Percentiles rank a stretch among this genome's conserved stretches.
These are phyloP conservation scores for Synanthedon andrenaeformis DNA, from an alignment of 2,888 invertebrate genomes.

Conservation along the genomic window DNA sequence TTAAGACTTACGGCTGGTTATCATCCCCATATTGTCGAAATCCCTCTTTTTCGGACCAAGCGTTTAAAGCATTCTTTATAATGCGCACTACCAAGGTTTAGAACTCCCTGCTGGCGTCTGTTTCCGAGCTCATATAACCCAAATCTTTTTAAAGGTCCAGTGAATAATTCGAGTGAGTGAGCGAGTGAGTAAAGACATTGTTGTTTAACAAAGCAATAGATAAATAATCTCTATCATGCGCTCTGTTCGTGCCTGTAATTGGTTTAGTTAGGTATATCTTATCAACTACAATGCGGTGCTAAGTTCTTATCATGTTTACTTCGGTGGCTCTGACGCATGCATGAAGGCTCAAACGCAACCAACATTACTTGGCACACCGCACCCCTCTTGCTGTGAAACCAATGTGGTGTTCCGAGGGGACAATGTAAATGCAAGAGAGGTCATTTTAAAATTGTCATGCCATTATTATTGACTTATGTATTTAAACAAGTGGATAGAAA, in stretches of 20 bases:
- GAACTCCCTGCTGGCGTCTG: too few relatives aligned
- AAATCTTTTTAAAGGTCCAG: too few relatives aligned
- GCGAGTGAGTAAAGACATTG: too few relatives aligned
- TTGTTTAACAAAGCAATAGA: not conserved
- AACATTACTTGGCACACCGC: not conserved
- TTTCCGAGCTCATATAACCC: too few relatives aligned
- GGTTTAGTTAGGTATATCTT: not conserved
- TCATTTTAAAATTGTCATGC: not conserved
- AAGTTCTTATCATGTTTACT: not conserved
- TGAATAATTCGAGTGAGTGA: too few relatives aligned
- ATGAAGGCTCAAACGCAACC: not conserved
- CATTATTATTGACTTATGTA: not conserved
- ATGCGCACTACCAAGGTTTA: too few relatives aligned
- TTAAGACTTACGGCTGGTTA: too few relatives aligned
- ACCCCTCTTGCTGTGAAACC: not conserved
- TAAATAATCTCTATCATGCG: conserved; percentile 1
- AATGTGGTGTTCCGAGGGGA: not conserved
- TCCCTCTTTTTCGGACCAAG: too few relatives aligned
- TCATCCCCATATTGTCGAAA: too few relatives aligned
- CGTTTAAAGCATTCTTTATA: too few relatives aligned
- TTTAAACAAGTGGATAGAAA: not conserved
- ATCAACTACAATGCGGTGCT: not conserved
- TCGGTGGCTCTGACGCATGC: not conserved
- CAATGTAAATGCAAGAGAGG: not conserved
- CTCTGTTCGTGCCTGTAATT: not conserved